phyloP scores from a whole-genome alignment of 2,797 vertebrate genomes.

The Ctenosaura bakeri region DNA sequence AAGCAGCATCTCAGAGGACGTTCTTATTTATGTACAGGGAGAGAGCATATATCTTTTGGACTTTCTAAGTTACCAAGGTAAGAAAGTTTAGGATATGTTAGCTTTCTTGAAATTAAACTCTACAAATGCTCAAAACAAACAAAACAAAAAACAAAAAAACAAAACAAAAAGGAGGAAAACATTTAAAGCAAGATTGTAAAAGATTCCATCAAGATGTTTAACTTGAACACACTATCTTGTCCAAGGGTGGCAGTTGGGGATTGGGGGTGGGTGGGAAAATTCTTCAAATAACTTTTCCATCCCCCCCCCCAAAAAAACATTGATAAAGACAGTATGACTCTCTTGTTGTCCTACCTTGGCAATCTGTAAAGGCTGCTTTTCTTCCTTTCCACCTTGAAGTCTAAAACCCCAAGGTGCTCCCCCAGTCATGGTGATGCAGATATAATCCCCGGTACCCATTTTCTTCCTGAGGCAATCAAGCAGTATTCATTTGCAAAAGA shows the following conservation, averaged over 20 bases:
- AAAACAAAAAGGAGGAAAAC: too few species aligned
- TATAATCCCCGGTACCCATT: constrained; percentile 95
- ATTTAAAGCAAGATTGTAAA: constrained; percentile 6
- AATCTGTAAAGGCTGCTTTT: constrained; percentile 87
- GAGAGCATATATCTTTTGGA: not conserved
- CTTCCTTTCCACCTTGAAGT: constrained; percentile 88
- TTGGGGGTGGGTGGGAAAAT: not conserved
- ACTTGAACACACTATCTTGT: not conserved
- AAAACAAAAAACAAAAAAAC: too few species aligned
- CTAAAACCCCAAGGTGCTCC: constrained; percentile 96
- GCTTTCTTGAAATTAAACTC: not conserved
- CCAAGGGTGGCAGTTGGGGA: too few species aligned
- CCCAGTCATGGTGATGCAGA: constrained; percentile 92
- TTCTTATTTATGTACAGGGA: not conserved
- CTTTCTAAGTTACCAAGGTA: constrained; percentile 13
- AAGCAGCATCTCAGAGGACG: not conserved
- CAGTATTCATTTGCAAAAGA: constrained; percentile 60
- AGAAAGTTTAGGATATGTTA: not conserved
- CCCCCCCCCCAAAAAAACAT: not conserved
- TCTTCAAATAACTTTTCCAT: constrained; percentile 13
- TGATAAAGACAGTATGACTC: not conserved
- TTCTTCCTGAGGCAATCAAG: constrained; percentile 54
- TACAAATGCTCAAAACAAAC: not conserved
- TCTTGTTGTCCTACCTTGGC: constrained; percentile 86
- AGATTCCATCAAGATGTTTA: not conserved